These are phyloP conservation scores for Gymnobelideus leadbeateri DNA, from an alignment of 2,113 vertebrate genomes.

Conservation along the genomic window DNA sequence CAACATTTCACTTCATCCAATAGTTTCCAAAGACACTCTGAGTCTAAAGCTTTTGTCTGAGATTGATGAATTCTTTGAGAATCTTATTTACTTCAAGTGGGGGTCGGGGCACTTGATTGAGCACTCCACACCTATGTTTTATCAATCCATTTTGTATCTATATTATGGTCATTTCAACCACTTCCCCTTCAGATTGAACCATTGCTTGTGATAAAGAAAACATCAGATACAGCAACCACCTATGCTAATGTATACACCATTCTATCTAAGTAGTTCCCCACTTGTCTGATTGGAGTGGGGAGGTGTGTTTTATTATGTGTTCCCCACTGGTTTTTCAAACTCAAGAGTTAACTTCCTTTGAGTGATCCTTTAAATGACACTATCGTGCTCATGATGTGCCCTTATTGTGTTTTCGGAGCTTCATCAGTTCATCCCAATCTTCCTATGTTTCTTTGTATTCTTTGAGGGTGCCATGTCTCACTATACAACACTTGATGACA, in stretches of 20 bases:
- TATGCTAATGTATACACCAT: background rate
- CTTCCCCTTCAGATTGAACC: background rate
- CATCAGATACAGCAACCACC: background rate
- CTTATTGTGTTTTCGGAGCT: background rate
- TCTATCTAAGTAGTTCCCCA: background rate
- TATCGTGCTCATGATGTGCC: background rate
- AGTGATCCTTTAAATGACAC: background rate
- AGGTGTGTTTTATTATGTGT: background rate
- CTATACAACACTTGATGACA: background rate
- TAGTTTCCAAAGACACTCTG: background rate
- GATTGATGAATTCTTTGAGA: background rate
- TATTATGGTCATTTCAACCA: background rate
- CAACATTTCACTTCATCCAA: background rate
- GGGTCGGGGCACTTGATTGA: background rate
- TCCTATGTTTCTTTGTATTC: background rate
- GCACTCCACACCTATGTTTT: background rate
- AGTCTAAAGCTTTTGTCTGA: background rate
- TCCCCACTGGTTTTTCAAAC: background rate
- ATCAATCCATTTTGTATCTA: background rate
- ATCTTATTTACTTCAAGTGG: background rate
- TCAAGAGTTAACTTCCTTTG: background rate
- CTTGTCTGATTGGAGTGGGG: background rate
- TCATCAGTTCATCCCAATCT: background rate
- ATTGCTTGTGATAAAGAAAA: background rate
- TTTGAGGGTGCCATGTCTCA: background rate